These are phyloP conservation scores for Seriola aureovittata DNA, from an alignment of 2,113 vertebrate species.

Conservation along the genomic window DNA sequence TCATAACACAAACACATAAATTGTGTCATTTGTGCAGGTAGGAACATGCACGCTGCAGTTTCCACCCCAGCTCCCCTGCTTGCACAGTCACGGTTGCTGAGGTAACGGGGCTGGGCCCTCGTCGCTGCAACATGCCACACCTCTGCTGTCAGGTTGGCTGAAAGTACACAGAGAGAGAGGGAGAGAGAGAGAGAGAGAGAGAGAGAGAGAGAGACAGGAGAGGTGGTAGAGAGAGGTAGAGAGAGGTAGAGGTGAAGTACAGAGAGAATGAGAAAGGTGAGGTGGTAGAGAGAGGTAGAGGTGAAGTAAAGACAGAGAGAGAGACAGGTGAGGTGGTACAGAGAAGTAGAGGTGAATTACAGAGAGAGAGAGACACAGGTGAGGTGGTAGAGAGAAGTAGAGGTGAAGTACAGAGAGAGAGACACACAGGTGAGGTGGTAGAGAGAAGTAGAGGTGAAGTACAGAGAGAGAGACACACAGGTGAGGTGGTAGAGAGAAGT, in stretches of 20 bases:
- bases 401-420: not conserved
- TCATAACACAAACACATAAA: no score
- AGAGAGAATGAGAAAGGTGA: not conserved
- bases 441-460: not conserved
- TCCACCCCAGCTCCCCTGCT: conserved; percentile 18
- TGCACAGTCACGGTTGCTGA: conserved; percentile 32
- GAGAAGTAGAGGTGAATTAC: not conserved
- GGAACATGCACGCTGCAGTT: conserved; percentile 29
- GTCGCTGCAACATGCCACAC: conserved; percentile 46
- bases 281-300: no score
- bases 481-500: not conserved
- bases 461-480: not conserved
- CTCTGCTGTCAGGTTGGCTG: conserved; percentile 28
- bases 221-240: not conserved
- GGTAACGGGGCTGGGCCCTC: conserved; percentile 52
- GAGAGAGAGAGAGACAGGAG: no score
- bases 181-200: not conserved
- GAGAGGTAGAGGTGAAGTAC: not conserved
- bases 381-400: not conserved
- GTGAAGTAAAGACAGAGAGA: conserved; percentile 25
- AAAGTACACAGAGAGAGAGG: not conserved
- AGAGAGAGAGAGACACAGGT: not conserved
- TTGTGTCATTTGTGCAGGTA: conserved; percentile 30
- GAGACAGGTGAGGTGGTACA: not conserved
- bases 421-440: not conserved